phyloP scores from a whole-genome alignment of 2,888 invertebrate genomes.

The Zygothrica quintamaculata region DNA sequence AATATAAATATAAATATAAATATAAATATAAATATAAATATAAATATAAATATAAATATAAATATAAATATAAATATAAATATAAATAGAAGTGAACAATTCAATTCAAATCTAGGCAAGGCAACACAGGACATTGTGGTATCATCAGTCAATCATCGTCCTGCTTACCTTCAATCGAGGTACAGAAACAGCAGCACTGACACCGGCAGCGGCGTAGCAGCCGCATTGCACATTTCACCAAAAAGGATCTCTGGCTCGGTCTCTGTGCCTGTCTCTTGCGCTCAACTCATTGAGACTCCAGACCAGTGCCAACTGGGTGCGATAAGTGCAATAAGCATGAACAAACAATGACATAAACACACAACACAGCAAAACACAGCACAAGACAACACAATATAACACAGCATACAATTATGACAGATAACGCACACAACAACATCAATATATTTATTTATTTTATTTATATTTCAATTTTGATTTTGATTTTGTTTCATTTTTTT shows the following conservation, averaged over 20 bases:
- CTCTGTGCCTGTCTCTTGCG: slow-evolving; percentile 26
- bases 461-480: too few relatives aligned
- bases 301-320: slow-evolving; percentile 37
- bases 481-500: too few relatives aligned
- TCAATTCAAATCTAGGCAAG: neutral
- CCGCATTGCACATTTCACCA: slow-evolving; percentile 33
- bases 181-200: slow-evolving; percentile 56
- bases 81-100: too few relatives aligned
- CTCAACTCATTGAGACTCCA: slow-evolving; percentile 44
- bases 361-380: neutral
- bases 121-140: neutral
- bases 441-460: too few relatives aligned
- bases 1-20: too few relatives aligned
- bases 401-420: slow-evolving; percentile 3
- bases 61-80: too few relatives aligned
- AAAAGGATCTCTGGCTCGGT: slow-evolving; percentile 21
- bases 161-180: slow-evolving; percentile 51
- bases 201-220: slow-evolving; percentile 31
- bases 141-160: slow-evolving; percentile 9
- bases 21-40: too few relatives aligned
- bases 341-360: slow-evolving; percentile 18
- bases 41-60: too few relatives aligned
- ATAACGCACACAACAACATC: neutral
- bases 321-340: slow-evolving; percentile 55
- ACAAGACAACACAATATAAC: slow-evolving; percentile 7